phyloP scores from a whole-genome alignment of 2,113 vertebrate genomes.

The Syngnathus floridae region DNA sequence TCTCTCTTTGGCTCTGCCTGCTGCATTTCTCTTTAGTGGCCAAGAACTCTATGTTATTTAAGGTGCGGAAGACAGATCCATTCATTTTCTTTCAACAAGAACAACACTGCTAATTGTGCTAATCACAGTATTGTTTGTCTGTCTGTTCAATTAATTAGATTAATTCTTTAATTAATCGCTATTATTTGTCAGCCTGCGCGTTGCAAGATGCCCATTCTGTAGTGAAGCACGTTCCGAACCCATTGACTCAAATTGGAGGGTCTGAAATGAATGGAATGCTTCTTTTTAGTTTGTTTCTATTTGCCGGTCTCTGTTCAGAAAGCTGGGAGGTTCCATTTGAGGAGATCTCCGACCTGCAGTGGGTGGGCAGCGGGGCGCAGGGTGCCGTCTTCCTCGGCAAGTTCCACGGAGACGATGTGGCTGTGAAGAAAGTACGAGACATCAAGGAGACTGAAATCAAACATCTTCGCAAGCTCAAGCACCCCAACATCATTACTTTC shows the following conservation, averaged over 20 bases:
- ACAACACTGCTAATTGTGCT: neutral
- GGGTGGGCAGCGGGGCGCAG: conserved; percentile 95
- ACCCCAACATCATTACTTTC: conserved; percentile 96
- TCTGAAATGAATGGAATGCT: conserved; percentile 13
- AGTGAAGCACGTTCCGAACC: conserved; percentile 9
- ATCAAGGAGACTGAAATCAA: conserved; percentile 94
- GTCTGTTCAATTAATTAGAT: neutral
- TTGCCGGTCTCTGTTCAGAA: conserved; percentile 50
- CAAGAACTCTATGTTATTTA: conserved; percentile 34
- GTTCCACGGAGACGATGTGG: conserved; percentile 89
- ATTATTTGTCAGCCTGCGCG: conserved; percentile 11
- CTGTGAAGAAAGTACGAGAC: conserved; percentile 90
- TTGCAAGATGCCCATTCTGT: conserved; percentile 19
- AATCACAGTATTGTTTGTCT: neutral
- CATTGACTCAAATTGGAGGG: conserved; percentile 12
- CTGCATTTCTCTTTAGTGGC: conserved; percentile 40
- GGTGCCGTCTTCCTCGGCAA: conserved; percentile 90
- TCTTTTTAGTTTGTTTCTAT: neutral
- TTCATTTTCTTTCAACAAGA: neutral
- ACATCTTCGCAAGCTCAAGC: conserved; percentile 89
- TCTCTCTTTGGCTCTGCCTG: conserved; percentile 42
- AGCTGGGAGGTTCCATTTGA: conserved; percentile 96
- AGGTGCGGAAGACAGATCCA: conserved; percentile 30
- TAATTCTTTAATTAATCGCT: conserved; percentile 22
- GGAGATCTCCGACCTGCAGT: conserved; percentile 97